These are phyloP conservation scores for Accipiter cooperii DNA, from an alignment of 2,113 vertebrate genomes.

Conservation along the genomic window DNA sequence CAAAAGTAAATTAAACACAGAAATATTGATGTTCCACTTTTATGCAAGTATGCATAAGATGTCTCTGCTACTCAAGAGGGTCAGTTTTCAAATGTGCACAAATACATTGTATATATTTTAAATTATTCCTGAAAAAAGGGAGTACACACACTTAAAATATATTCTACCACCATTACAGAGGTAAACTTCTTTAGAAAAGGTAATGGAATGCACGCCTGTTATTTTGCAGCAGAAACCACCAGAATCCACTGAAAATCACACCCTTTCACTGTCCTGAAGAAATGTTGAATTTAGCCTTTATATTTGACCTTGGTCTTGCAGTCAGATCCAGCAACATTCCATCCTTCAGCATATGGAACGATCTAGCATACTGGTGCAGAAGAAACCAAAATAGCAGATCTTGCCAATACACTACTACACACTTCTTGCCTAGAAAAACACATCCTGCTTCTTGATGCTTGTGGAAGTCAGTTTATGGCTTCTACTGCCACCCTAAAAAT, in stretches of 20 bases:
- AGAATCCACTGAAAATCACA: not conserved
- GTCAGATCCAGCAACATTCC: not conserved
- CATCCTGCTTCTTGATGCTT: not conserved
- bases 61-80: not conserved
- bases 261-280: not conserved
- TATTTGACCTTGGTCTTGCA: not conserved
- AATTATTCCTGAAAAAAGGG: not conserved
- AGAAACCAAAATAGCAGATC: not conserved
- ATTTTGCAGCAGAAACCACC: not conserved
- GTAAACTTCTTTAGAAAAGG: not conserved
- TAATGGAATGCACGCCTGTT: fast-evolving
- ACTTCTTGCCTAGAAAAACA: not conserved
- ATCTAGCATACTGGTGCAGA: not conserved
- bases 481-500: not conserved
- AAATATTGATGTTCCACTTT: not conserved
- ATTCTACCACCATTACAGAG: not conserved
- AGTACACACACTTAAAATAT: not conserved
- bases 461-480: not conserved
- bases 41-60: not conserved
- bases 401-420: not conserved
- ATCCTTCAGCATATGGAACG: not conserved
- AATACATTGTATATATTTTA: not conserved
- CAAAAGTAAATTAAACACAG: not conserved
- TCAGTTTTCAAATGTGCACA: not conserved
- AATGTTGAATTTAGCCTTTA: not conserved